phyloP scores from a whole-genome alignment of 2,888 invertebrate genomes.

The Pachliopta kotzebuea region DNA sequence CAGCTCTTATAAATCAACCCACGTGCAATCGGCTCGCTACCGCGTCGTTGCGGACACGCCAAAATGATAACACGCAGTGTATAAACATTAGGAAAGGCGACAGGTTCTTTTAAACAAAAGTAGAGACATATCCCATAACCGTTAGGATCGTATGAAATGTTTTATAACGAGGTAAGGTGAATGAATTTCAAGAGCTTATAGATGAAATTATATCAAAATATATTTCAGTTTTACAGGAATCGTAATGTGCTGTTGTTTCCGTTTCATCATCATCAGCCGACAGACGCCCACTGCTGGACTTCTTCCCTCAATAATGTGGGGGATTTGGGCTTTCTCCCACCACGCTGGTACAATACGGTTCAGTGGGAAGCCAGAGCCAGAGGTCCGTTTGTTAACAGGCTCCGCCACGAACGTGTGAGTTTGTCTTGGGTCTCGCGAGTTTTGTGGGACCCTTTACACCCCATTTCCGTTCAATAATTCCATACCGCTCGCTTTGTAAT shows the following conservation, averaged over 20 bases:
- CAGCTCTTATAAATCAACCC: constrained; percentile 32
- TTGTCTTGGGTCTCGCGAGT: too few species aligned
- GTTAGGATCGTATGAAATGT: constrained; percentile 31
- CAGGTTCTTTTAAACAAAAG: constrained; percentile 11
- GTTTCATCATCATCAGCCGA: too few species aligned
- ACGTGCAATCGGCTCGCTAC: background rate
- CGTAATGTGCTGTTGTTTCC: constrained; percentile 27
- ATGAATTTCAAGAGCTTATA: constrained; percentile 31
- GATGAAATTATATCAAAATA: constrained; percentile 16
- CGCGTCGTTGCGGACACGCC: constrained; percentile 20
- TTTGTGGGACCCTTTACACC: too few species aligned
- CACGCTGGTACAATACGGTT: too few species aligned
- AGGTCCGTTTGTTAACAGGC: too few species aligned
- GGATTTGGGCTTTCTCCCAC: too few species aligned
- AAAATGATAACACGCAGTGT: constrained; percentile 26
- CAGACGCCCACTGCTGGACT: too few species aligned
- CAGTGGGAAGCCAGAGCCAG: too few species aligned
- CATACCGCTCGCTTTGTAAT: constrained; percentile 36
- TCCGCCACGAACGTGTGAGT: too few species aligned
- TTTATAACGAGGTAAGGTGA: constrained; percentile 29
- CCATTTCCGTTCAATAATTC: constrained; percentile 39
- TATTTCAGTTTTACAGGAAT: constrained; percentile 15
- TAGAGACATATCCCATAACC: constrained; percentile 31
- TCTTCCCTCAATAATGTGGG: too few species aligned
- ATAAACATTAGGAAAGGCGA: constrained; percentile 22